Evolutionary conservation across 2,113 vertebrate genomes (phyloP).

Genomic region (Xyliphius kryptos): DNA sequence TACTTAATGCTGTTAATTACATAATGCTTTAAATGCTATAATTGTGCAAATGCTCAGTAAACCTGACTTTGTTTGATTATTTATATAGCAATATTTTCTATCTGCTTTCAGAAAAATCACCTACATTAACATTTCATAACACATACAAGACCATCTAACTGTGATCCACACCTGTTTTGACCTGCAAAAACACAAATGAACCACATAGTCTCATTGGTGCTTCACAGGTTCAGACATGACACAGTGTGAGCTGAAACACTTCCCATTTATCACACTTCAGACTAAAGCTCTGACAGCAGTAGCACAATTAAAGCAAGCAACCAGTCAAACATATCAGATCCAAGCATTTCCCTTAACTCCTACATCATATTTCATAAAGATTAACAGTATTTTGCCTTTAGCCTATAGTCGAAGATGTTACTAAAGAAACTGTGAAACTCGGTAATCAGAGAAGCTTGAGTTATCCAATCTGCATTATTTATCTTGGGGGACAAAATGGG

Average conservation of each 20-base stretch:
- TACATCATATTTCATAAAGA: slow-evolving; percentile 14
- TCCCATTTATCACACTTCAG: slow-evolving; percentile 54
- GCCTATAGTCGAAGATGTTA: slow-evolving; percentile 4
- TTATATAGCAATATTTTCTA: slow-evolving; percentile 5
- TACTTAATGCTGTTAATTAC: slow-evolving; percentile 25
- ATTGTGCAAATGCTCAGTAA: not conserved
- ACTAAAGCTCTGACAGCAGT: slow-evolving; percentile 47
- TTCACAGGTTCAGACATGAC: slow-evolving; percentile 56
- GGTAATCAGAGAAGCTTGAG: not conserved
- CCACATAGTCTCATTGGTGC: slow-evolving; percentile 14
- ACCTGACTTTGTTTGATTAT: slow-evolving; percentile 3
- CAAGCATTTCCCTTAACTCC: not conserved
- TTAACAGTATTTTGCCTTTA: not conserved
- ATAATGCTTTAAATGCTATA: slow-evolving; percentile 5
- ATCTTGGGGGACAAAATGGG: slow-evolving; percentile 25
- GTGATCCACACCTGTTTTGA: slow-evolving; percentile 26
- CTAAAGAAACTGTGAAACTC: slow-evolving; percentile 1
- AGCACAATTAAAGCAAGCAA: slow-evolving; percentile 30
- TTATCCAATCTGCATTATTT: slow-evolving; percentile 20
- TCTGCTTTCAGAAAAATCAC: slow-evolving; percentile 20
- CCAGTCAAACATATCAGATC: slow-evolving; percentile 9
- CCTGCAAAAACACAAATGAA: slow-evolving; percentile 15
- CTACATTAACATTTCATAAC: slow-evolving; percentile 37
- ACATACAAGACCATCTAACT: slow-evolving; percentile 19
- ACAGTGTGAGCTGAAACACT: slow-evolving; percentile 32